Conservation (phyloP, 1,140 invertebrate species). For the Pachypeltis micranthus region DNA sequence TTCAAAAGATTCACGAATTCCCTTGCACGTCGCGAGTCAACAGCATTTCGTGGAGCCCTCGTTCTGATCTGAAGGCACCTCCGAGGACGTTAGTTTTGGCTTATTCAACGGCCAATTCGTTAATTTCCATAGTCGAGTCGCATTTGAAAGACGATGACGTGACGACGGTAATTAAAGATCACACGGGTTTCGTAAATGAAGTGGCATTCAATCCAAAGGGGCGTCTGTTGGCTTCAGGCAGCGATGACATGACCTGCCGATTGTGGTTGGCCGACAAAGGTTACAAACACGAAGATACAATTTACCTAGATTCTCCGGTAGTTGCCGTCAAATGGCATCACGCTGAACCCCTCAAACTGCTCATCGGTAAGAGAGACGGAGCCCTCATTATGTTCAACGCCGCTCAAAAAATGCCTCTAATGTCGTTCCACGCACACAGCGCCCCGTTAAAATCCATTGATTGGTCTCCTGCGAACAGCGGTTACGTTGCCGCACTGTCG, state of each 20-base stretch:
- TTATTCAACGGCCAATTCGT: constrained; percentile 43
- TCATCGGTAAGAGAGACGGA: constrained; percentile 64
- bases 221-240: constrained; percentile 53
- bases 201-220: constrained; percentile 57
- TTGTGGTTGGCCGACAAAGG: constrained; percentile 49
- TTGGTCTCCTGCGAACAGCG: constrained; percentile 50
- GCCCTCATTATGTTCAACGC: constrained; percentile 60
- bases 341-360: constrained; percentile 56
- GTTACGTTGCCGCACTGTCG: constrained; percentile 45
- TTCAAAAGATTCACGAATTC: constrained; percentile 35
- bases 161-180: constrained; percentile 38
- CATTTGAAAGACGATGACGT: constrained; percentile 40
- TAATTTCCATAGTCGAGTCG: constrained; percentile 35
- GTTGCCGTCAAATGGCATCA: constrained; percentile 56
- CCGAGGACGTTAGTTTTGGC: constrained; percentile 47
- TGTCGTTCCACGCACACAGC: constrained; percentile 53
- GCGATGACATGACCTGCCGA: constrained; percentile 62
- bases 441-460: constrained; percentile 52
- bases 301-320: constrained; percentile 49
- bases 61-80: constrained; percentile 44
- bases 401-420: constrained; percentile 50
- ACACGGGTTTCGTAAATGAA: constrained; percentile 57
- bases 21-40: constrained; percentile 41
- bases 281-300: constrained; percentile 41
- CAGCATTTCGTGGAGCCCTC: constrained; percentile 46